A percentile compares a stretch with the other conserved stretches of the same genome.
phyloP scores from a whole-genome alignment of 2,113 vertebrate genomes.

The Meleagris gallopavo region DNA sequence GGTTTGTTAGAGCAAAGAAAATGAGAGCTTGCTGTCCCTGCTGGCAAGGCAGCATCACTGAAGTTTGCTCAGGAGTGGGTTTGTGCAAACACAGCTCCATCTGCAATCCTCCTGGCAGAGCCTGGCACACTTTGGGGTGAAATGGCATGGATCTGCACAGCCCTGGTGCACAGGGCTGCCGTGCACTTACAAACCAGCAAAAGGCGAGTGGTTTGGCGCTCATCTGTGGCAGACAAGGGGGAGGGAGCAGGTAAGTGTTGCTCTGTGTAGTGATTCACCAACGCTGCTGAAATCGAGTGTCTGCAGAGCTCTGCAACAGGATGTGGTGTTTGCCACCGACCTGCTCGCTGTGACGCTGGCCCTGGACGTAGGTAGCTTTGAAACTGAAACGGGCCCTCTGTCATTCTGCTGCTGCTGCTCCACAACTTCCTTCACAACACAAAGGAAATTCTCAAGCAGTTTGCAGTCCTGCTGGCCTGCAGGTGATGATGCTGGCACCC shows the following conservation, averaged over 20 bases:
- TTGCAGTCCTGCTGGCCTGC: neutral
- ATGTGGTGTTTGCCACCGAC: neutral
- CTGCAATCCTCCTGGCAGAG: neutral
- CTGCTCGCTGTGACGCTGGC: neutral
- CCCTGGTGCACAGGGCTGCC: neutral
- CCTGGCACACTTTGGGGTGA: fast-evolving
- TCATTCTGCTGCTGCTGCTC: neutral
- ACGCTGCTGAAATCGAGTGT: neutral
- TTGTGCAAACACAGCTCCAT: neutral
- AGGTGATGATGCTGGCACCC: neutral
- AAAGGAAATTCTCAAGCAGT: fast-evolving
- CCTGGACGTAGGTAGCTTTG: neutral
- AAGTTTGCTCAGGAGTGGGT: neutral
- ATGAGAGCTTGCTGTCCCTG: fast-evolving
- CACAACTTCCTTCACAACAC: neutral
- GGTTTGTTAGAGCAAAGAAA: neutral
- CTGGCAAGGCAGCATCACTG: neutral
- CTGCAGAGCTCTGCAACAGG: conserved; percentile 31
- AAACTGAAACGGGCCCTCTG: neutral
- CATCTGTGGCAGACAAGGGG: neutral
- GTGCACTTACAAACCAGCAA: neutral
- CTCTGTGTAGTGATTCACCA: neutral
- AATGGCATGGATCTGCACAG: neutral
- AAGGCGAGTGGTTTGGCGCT: neutral
- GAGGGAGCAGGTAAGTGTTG: neutral